phyloP scores from a whole-genome alignment of 1,140 invertebrate genomes.

The Cheumatopsyche charites region DNA sequence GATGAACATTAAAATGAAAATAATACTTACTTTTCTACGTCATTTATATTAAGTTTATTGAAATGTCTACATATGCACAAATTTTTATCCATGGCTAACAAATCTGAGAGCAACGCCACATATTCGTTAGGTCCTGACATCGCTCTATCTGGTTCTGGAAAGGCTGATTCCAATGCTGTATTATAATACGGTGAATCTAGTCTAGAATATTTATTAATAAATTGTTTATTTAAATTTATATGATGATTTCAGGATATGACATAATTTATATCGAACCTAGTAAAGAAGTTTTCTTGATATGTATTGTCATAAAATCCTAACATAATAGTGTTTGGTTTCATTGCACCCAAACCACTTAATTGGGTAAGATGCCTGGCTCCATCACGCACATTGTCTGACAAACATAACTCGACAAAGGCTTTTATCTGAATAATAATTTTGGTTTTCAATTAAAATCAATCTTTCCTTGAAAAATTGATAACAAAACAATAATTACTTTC shows the following conservation, averaged over 20 bases:
- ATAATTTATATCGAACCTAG: constrained; percentile 57
- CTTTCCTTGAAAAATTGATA: not conserved
- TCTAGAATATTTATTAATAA: constrained; percentile 50
- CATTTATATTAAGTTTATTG: constrained; percentile 77
- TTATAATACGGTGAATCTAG: constrained; percentile 40
- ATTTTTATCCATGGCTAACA: constrained; percentile 93
- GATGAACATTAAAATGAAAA: constrained; percentile 2
- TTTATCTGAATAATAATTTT: constrained; percentile 70
- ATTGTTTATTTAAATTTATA: constrained; percentile 51
- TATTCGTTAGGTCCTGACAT: constrained; percentile 69
- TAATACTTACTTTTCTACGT: constrained; percentile 67
- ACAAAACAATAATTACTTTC: constrained; percentile 61
- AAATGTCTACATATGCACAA: constrained; percentile 93
- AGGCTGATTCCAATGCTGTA: constrained; percentile 39
- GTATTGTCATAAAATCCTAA: constrained; percentile 88
- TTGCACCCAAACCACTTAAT: constrained; percentile 94
- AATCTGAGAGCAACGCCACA: constrained; percentile 86
- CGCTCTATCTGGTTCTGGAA: constrained; percentile 44
- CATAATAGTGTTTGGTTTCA: constrained; percentile 98
- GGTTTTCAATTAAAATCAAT: constrained; percentile 28
- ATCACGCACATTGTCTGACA: constrained; percentile 82
- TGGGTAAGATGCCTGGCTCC: constrained; percentile 93
- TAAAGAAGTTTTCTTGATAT: constrained; percentile 76
- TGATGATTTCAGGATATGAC: not conserved
- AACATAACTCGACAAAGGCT: constrained; percentile 95